Evolutionary conservation across 1,140 invertebrate species (phyloP).

Genomic region (Temnothorax nylanderi): DNA sequence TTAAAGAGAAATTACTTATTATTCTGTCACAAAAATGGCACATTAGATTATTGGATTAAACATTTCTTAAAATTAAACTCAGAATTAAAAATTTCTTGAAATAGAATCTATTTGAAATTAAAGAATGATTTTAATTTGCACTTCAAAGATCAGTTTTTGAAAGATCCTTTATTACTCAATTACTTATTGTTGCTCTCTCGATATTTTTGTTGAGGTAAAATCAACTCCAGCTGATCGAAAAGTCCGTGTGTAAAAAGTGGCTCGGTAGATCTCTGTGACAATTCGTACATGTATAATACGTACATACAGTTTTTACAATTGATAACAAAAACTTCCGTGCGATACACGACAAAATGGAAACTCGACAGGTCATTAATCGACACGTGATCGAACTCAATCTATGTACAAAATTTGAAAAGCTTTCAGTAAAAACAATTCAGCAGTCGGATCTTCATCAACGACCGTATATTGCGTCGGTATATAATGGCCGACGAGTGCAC

Average conservation of each 20-base stretch:
- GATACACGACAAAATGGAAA: conserved; percentile 25
- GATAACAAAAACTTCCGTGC: conserved; percentile 23
- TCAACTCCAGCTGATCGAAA: neutral
- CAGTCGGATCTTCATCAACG: conserved; percentile 35
- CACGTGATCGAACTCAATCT: conserved; percentile 37
- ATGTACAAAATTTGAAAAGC: conserved; percentile 38
- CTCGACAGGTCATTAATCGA: conserved; percentile 28
- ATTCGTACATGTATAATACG: neutral
- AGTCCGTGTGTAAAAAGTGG: neutral
- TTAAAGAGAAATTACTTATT: neutral
- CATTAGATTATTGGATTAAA: neutral
- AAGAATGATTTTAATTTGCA: neutral
- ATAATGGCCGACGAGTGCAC: neutral
- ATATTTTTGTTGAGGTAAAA: neutral
- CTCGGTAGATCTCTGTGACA: neutral
- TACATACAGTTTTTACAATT: conserved; percentile 20
- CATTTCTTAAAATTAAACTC: neutral
- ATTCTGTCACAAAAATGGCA: neutral
- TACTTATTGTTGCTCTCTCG: neutral
- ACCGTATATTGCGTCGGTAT: conserved; percentile 12
- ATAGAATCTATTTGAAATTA: neutral
- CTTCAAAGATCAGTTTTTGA: neutral
- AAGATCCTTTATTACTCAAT: neutral
- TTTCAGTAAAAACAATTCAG: conserved; percentile 49
- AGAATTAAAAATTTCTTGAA: neutral